Conservation (phyloP, 2,797 vertebrate species). For the Perodicticus potto region DNA sequence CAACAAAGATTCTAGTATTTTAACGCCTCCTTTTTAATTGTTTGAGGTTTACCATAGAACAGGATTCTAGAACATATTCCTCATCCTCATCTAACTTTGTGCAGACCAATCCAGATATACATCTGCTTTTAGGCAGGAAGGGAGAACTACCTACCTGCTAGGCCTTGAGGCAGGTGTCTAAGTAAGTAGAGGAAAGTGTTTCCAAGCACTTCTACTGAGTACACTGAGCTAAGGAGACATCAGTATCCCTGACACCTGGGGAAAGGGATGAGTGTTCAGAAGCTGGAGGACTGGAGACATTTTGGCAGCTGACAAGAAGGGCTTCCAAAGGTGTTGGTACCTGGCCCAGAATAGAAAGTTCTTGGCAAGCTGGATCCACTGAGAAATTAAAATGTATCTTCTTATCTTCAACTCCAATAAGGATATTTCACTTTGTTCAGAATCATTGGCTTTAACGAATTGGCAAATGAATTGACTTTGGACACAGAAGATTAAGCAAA, state of each 20-base stretch:
- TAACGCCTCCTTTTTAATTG: background rate
- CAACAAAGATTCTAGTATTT: background rate
- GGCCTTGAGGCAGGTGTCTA: background rate
- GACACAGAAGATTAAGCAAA: background rate
- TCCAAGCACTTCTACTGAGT: background rate
- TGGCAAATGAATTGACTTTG: background rate
- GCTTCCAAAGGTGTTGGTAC: background rate
- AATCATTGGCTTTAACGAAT: constrained; percentile 3
- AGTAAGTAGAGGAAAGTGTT: background rate
- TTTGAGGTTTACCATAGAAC: background rate
- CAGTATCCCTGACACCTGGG: background rate
- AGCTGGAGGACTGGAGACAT: background rate
- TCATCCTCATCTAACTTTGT: background rate
- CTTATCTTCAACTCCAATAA: background rate
- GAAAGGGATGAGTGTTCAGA: background rate
- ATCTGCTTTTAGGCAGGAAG: background rate
- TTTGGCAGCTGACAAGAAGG: background rate
- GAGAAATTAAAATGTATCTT: background rate
- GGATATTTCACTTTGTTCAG: background rate
- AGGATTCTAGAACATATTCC: background rate
- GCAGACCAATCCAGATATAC: background rate
- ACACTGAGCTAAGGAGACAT: background rate
- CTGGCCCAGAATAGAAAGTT: background rate
- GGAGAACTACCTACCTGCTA: background rate
- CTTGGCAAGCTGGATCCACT: background rate